Evolutionary conservation across 2,113 vertebrate species (phyloP).

Genomic region (Lepidothrix coronata): DNA sequence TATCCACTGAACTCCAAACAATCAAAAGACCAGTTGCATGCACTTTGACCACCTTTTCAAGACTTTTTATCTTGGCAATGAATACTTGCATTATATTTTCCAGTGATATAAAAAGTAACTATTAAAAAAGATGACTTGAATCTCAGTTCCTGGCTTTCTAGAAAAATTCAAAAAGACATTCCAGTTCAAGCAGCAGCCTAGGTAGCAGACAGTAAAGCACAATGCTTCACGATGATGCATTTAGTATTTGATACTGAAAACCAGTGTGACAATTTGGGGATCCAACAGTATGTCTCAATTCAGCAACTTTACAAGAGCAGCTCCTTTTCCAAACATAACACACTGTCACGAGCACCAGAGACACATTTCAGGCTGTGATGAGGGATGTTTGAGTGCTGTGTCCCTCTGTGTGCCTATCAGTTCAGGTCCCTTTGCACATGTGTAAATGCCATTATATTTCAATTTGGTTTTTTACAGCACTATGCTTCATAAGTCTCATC

Average conservation of each 20-base stretch:
- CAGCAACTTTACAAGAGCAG: neutral
- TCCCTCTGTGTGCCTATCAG: neutral
- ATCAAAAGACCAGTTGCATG: neutral
- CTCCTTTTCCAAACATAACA: neutral
- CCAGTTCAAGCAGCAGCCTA: neutral
- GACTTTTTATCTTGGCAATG: neutral
- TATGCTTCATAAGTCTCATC: neutral
- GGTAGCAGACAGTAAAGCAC: neutral
- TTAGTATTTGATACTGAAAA: neutral
- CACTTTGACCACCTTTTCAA: neutral
- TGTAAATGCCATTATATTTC: neutral
- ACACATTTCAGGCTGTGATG: neutral
- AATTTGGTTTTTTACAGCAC: neutral
- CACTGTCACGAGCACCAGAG: neutral
- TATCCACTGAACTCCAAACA: neutral
- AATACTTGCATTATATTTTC: neutral
- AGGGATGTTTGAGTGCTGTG: neutral
- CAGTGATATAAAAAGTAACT: neutral
- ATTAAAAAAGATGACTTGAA: neutral
- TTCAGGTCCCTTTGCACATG: fast-evolving
- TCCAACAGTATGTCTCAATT: neutral
- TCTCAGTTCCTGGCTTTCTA: neutral
- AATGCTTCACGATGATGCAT: neutral
- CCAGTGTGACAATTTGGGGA: neutral
- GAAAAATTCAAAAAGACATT: neutral